phyloP scores from a whole-genome alignment of 1,140 invertebrate species.

The Diplogasteroides magnus region DNA sequence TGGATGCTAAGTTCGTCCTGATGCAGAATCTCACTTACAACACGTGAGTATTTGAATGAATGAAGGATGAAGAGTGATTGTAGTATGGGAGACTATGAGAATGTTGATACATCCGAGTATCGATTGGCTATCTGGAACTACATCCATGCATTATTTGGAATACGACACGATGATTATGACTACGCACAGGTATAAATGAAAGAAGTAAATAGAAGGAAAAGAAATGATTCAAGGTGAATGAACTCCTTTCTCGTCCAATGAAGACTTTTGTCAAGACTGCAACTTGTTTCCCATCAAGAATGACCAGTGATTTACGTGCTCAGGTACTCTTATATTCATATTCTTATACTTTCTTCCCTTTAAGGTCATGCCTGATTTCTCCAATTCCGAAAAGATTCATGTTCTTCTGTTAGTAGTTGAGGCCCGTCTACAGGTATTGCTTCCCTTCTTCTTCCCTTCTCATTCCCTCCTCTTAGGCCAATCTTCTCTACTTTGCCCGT shows the following conservation, averaged over 20 bases:
- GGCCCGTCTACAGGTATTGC: slow-evolving; percentile 7
- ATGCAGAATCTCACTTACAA: not conserved
- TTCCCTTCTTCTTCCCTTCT: slow-evolving; percentile 1
- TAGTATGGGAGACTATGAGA: slow-evolving; percentile 12
- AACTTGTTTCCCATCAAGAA: not conserved
- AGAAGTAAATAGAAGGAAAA: not conserved
- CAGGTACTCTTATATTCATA: too few species aligned
- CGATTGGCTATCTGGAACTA: slow-evolving; percentile 20
- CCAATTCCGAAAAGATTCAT: slow-evolving; percentile 13
- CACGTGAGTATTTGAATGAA: not conserved
- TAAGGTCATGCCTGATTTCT: slow-evolving; percentile 23
- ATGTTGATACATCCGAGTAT: slow-evolving; percentile 13
- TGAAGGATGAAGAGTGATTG: not conserved
- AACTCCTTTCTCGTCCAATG: slow-evolving; percentile 9
- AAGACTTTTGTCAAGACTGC: slow-evolving; percentile 21
- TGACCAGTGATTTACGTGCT: slow-evolving; percentile 2
- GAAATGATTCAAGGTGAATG: slow-evolving; percentile 10
- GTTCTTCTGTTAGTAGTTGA: slow-evolving; percentile 11
- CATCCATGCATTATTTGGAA: slow-evolving; percentile 18
- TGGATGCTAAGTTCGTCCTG: slow-evolving; percentile 8
- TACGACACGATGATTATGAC: slow-evolving; percentile 17
- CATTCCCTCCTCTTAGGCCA: slow-evolving; percentile 7
- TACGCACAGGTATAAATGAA: not conserved
- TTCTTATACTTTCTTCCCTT: too few species aligned
- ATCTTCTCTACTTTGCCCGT: slow-evolving; percentile 11